These are phyloP conservation scores for Anabas testudineus DNA, from an alignment of 2,797 vertebrate genomes.

Conservation along the genomic window DNA sequence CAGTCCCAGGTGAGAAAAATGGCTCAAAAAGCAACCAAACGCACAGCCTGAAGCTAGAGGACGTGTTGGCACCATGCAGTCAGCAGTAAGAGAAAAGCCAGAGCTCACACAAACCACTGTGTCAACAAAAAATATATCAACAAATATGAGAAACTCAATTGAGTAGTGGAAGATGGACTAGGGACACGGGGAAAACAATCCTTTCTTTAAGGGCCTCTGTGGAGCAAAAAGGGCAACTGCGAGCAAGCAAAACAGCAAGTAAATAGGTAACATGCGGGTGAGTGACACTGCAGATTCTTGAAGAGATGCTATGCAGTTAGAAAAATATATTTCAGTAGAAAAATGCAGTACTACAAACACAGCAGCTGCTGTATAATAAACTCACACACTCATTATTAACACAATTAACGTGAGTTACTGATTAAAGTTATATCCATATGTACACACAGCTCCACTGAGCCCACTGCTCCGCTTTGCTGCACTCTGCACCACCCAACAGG, in stretches of 20 bases:
- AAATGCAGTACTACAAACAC: not conserved
- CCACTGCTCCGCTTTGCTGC: no score
- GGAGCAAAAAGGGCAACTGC: not conserved
- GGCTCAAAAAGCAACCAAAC: constrained; percentile 32
- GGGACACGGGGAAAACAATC: not conserved
- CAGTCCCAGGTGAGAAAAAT: constrained; percentile 38
- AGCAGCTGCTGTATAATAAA: not conserved
- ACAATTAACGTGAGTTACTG: not conserved
- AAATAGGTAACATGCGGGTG: no score
- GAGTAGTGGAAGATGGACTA: not conserved
- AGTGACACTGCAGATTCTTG: not conserved
- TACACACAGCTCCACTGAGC: no score
- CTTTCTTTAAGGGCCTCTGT: not conserved
- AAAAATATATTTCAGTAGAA: not conserved
- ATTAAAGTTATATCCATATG: no score
- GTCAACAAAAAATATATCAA: constrained; percentile 29
- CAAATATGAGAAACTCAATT: constrained; percentile 6
- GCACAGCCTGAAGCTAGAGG: constrained; percentile 27
- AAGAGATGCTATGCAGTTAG: not conserved
- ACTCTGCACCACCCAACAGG: no score
- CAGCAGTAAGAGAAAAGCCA: not conserved
- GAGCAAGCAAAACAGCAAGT: not conserved
- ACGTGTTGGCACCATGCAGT: constrained; percentile 26
- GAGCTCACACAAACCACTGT: constrained; percentile 15
- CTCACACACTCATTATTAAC: not conserved